phyloP scores from a whole-genome alignment of 2,888 invertebrate species.

The Amblyjoppa proteus region DNA sequence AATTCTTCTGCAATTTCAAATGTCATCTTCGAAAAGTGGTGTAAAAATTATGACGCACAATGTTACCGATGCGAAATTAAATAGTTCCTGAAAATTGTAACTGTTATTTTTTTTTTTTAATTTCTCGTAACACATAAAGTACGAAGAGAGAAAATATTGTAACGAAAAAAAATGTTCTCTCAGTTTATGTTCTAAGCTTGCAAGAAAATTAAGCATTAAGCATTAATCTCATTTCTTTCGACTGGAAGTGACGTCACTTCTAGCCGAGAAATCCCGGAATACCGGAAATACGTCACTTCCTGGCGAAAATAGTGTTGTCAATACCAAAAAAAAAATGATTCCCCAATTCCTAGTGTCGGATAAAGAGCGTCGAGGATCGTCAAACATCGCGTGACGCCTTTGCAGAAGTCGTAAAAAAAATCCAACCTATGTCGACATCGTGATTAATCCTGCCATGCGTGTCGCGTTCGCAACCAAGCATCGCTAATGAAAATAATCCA shows the following conservation, averaged over 20 bases:
- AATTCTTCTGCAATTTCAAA: conserved; percentile 41
- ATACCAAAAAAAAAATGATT: not conserved
- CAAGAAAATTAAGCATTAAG: not conserved
- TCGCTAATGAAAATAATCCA: conserved; percentile 37
- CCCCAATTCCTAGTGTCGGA: not conserved
- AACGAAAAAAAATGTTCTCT: not conserved
- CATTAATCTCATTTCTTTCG: not conserved
- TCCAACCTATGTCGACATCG: not conserved
- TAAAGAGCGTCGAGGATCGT: not conserved
- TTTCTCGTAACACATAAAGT: not conserved
- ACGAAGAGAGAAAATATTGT: not conserved
- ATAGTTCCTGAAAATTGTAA: not conserved
- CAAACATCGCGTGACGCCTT: not conserved
- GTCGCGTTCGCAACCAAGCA: conserved; percentile 19
- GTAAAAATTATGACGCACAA: not conserved
- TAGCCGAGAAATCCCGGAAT: not conserved
- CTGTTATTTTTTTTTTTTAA: not conserved
- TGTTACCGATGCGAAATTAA: not conserved
- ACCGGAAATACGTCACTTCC: not conserved
- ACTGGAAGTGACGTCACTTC: not conserved
- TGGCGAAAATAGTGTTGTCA: not conserved
- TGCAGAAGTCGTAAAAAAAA: not conserved
- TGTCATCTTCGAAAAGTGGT: not conserved
- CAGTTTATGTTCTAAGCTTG: not conserved
- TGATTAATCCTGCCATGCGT: conserved; percentile 10